Base-by-base conservation (phyloP, 2,113 vertebrate species). In the Lophius piscatorius region DNA sequence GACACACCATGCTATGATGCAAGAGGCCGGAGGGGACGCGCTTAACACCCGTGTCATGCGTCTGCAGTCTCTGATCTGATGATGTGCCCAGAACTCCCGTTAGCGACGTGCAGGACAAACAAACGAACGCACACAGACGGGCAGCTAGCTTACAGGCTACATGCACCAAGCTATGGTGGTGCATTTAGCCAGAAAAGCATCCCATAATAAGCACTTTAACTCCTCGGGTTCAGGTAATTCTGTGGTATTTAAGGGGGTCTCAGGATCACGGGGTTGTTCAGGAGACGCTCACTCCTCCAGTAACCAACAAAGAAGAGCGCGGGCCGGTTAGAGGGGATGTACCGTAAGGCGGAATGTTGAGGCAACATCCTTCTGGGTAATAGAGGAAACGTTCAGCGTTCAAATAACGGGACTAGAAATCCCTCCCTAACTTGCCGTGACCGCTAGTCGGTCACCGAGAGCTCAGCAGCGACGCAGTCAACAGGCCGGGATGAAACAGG, bases 401-500 rank as follows among this genome's bases (percentile, higher is more conserved):
- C 9, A 28, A 9, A 36, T 74, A 81, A 80, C 64, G 61, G 76
- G 39, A 76, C 59, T 58, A 17, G 42, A 44, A 2, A 45, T 36
- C 5, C 34, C 17, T 59, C 0, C 57, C 47, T 28, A 28, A 28
- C 26, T 17, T 29, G n/a, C 54, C 67, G 54, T 71, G 74, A 76
- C 87, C 78, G 87, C 81, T 82, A 63, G 79, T 48, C 58, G 81
- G 35, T 59, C 71, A 47, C 80, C 73, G 61, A 35, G 56, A 77
- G 61, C 70, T 49, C 74, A 52, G 72, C 82, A 63, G 78, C 70
- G 84, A 82, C 82, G 76, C 80, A 88, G 85, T 83, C 89, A 87
- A 90, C 89, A 90, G 89, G 90, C 88, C 90, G 84, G 86, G 68
- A 80, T 77, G 76, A 39, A 72, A 74, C 58, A 64, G 69, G 17